Conservation (phyloP, 2,888 invertebrate genomes). For the Diloba caeruleocephala region DNA sequence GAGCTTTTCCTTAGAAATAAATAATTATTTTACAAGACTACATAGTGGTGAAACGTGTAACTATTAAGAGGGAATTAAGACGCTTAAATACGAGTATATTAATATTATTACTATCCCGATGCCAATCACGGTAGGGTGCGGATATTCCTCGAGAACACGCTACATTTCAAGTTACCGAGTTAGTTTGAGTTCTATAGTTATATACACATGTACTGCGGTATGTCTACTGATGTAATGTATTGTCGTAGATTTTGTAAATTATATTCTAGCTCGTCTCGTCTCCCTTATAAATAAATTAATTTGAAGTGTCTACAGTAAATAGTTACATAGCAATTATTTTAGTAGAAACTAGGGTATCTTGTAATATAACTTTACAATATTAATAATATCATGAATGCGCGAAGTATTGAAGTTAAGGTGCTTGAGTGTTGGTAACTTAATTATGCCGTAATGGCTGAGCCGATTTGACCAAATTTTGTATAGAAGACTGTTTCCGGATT, state of each 20-base stretch:
- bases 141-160: slow-evolving; percentile 46
- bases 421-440: no score
- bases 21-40: slow-evolving; percentile 33
- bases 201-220: slow-evolving; percentile 2
- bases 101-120: slow-evolving; percentile 46
- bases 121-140: slow-evolving; percentile 53
- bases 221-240: slow-evolving; percentile 17
- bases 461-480: no score
- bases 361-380: no score
- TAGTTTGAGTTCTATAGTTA: slow-evolving; percentile 42
- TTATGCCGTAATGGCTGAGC: no score
- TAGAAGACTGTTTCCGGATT: no score
- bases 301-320: slow-evolving; percentile 12
- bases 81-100: slow-evolving; percentile 39
- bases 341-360: no score
- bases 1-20: neutral
- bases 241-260: slow-evolving; percentile 34
- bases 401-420: no score
- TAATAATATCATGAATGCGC: no score
- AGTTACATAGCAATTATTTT: slow-evolving; percentile 9
- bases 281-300: slow-evolving; percentile 23
- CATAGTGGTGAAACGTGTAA: slow-evolving; percentile 22
- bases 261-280: slow-evolving; percentile 25
- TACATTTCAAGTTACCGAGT: slow-evolving; percentile 55
- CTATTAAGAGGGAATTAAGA: slow-evolving; percentile 30